A percentile compares a stretch with the other conserved stretches of the same genome.
Evolutionary conservation across 2,797 vertebrate species (phyloP).

Genomic region (Parauchenoglanis punctatus): DNA sequence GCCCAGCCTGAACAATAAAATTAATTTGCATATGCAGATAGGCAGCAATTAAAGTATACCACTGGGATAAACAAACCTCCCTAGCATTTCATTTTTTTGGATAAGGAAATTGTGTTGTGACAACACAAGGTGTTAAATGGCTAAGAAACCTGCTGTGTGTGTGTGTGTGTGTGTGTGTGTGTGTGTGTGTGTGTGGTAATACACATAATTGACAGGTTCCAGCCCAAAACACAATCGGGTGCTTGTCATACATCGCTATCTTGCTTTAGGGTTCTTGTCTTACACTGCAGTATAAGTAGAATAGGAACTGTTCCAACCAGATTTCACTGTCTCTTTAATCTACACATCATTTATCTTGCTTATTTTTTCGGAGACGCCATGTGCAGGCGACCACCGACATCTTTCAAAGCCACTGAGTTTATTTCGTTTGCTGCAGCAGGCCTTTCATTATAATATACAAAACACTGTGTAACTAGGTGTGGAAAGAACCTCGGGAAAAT

Average conservation of each 20-base stretch:
- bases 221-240: not conserved
- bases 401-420: not conserved
- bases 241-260: not conserved
- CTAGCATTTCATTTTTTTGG: not conserved
- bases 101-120: not conserved
- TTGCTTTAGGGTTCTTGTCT: not conserved
- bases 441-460: not conserved
- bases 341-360: not conserved
- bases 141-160: not conserved
- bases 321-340: not conserved
- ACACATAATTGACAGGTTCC: not conserved
- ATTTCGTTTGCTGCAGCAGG: not conserved
- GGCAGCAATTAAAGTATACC: conserved; percentile 20
- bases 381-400: not conserved
- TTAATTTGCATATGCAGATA: conserved; percentile 19
- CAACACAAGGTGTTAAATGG: not conserved
- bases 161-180: not conserved
- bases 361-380: not conserved
- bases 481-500: not conserved
- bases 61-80: conserved; percentile 4
- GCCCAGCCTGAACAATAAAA: not conserved
- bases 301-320: not conserved
- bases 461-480: not conserved
- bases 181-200: not conserved
- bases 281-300: not conserved